Evolutionary conservation across 2,797 vertebrate species (phyloP).

Genomic region (Pseudomugil tenellus): DNA sequence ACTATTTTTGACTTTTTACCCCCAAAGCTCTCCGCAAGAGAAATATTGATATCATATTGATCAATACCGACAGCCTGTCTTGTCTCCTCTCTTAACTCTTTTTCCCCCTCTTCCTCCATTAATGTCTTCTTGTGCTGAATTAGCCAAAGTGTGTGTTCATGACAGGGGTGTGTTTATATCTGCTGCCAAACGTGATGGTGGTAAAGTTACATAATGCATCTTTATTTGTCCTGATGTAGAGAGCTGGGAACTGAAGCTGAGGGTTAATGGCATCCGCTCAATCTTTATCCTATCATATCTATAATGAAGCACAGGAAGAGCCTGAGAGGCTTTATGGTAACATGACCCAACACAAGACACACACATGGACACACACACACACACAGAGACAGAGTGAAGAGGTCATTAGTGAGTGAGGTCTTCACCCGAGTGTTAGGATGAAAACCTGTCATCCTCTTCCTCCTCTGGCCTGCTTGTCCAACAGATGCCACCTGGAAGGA

Average conservation of each 20-base stretch:
- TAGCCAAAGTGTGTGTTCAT: no score
- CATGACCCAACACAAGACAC: constrained; percentile 42
- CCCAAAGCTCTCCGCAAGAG: no score
- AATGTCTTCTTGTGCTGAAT: no score
- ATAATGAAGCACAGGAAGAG: constrained; percentile 54
- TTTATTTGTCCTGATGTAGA: constrained; percentile 6
- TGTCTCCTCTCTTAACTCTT: no score
- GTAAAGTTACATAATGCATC: no score
- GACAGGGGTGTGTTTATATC: no score
- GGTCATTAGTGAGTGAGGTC: constrained; percentile 31
- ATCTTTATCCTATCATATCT: constrained; percentile 63
- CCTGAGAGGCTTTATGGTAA: constrained; percentile 68
- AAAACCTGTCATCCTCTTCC: constrained; percentile 29
- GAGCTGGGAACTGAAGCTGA: constrained; percentile 35
- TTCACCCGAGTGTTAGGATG: constrained; percentile 43
- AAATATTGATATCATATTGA: no score
- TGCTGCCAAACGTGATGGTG: no score
- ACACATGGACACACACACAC: background rate
- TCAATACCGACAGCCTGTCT: no score
- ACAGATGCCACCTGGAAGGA: constrained; percentile 5
- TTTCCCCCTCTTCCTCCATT: no score
- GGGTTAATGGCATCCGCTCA: constrained; percentile 64
- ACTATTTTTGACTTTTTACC: no score
- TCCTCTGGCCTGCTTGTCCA: background rate
- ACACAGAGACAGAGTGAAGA: constrained; percentile 5